These are phyloP conservation scores for Limnephilus lunatus DNA, from an alignment of 2,888 invertebrate genomes.

Conservation along the genomic window DNA sequence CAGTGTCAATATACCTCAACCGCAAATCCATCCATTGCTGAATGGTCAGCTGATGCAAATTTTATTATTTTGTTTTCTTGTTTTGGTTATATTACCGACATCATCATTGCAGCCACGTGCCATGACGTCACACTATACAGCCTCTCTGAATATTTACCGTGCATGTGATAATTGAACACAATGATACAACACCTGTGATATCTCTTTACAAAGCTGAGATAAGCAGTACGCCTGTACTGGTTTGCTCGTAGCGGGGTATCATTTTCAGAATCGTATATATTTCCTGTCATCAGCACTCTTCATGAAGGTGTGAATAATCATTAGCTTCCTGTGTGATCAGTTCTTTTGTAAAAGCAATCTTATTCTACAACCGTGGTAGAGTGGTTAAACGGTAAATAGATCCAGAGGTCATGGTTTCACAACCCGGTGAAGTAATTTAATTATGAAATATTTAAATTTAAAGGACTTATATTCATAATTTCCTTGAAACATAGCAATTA, in stretches of 20 bases:
- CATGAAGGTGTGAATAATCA: not conserved
- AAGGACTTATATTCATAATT: too few species aligned
- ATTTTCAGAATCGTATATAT: slow-evolving; percentile 1
- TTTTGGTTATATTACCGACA: not conserved
- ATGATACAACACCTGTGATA: not conserved
- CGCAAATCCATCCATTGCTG: not conserved
- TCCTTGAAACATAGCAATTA: too few species aligned
- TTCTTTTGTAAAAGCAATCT: not conserved
- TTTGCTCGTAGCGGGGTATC: not conserved
- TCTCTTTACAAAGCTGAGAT: not conserved
- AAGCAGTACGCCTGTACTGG: not conserved
- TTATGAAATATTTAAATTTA: too few species aligned
- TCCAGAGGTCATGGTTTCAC: not conserved
- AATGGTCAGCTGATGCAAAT: not conserved
- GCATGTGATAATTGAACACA: slow-evolving; percentile 11
- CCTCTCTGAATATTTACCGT: slow-evolving; percentile 13
- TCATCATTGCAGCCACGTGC: not conserved
- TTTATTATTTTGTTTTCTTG: slow-evolving; percentile 7
- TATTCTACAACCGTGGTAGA: not conserved
- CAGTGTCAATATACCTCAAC: not conserved
- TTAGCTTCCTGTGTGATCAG: not conserved
- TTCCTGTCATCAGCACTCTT: not conserved
- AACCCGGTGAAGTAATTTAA: not conserved
- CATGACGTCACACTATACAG: not conserved
- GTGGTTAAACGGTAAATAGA: not conserved